Evolutionary conservation across 1,140 invertebrate species (phyloP), one percentile per base, ranked within the genome.

Genomic region (Ctenoplectra terminalis): DNA sequence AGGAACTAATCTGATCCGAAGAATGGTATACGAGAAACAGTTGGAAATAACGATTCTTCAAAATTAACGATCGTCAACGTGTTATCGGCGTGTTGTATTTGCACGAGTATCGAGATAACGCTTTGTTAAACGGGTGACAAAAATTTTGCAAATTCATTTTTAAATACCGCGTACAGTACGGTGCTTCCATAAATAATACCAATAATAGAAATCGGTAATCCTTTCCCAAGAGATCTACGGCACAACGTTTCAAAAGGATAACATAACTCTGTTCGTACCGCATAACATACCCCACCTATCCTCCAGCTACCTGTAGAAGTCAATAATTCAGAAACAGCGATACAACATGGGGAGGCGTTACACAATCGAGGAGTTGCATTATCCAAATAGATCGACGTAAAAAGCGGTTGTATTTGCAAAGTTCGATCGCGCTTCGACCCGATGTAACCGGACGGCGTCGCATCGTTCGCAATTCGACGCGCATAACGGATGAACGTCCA

Each of bases 401-500:
- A 79, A 76, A 34, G 31, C 15, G 23, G 1, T 34, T 15, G 34
- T 26, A 56, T 66, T 66, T 64, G 15, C 48, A 56, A 58, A 81
- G 61, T 52, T 6, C 29, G 29, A 74, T 34, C 46, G 37, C 37
- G 20, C 48, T 17, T 7, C n/a, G 54, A 31, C 3, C 46, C 37
- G 60, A 56, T n/a, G 58, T 15, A 74, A 74, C 67, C 17, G 46
- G 7, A 5, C 13, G 29, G 0, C 15, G 48, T 67, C 13, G 26
- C 26, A 56, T 78, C 48, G 34, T 71, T 50, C 26, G 43, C 13
- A 40, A 73, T 63, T 46, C 70, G 20, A 73, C 46, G 1, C 26
- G 29, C 37, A 74, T 81, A 81, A 75, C 81, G 81, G 60, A 83
- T 26, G 70, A 73, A 46, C 29, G 71, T 67, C 26, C 70, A 43